Percentiles rank a stretch among this genome's conserved stretches.
phyloP scores from a whole-genome alignment of 2,888 invertebrate genomes.

The Plagiodera versicolora region DNA sequence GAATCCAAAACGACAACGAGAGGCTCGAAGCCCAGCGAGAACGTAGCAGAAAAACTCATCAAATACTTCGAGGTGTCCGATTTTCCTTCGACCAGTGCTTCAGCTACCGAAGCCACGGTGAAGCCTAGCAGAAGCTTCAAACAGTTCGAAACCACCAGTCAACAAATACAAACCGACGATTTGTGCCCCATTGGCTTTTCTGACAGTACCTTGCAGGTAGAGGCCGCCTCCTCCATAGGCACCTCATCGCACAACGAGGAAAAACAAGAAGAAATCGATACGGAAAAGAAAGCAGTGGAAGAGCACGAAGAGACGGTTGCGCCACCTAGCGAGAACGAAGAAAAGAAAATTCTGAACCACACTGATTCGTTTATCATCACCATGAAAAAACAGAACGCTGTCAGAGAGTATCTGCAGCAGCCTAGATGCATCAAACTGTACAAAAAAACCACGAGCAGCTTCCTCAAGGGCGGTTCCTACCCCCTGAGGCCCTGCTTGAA shows the following conservation, averaged over 20 bases:
- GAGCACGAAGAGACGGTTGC: neutral
- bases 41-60: slow-evolving; percentile 18
- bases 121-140: neutral
- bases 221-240: neutral
- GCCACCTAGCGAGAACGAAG: neutral
- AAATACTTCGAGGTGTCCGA: slow-evolving; percentile 26
- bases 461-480: slow-evolving; percentile 31
- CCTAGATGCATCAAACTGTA: slow-evolving; percentile 44
- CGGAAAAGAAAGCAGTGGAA: neutral
- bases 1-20: slow-evolving; percentile 12
- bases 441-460: slow-evolving; percentile 35
- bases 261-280: too few relatives aligned
- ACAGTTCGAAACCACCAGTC: slow-evolving; percentile 18
- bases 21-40: too few relatives aligned
- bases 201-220: neutral
- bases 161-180: slow-evolving; percentile 36
- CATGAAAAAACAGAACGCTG: slow-evolving; percentile 41
- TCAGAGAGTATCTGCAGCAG: slow-evolving; percentile 42
- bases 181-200: neutral
- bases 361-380: slow-evolving; percentile 47
- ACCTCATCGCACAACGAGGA: too few relatives aligned
- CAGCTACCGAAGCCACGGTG: neutral
- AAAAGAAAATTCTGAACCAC: slow-evolving; percentile 37
- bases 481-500: slow-evolving; percentile 42
- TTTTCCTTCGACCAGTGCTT: slow-evolving; percentile 19